phyloP scores from a whole-genome alignment of 2,888 invertebrate species.

The Ophraella communa region DNA sequence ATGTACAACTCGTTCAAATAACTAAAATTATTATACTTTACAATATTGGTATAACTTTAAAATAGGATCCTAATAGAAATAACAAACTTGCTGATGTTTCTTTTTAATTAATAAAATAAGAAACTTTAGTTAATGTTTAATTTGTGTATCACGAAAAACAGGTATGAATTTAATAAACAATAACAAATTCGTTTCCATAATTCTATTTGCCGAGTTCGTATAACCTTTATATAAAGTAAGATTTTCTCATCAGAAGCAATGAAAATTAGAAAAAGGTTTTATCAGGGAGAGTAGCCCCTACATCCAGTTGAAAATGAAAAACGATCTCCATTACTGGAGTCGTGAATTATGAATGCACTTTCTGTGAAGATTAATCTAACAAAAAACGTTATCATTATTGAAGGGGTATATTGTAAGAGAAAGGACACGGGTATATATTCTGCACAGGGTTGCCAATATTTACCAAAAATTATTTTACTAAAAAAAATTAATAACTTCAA shows the following conservation, averaged over 20 bases:
- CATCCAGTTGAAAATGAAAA: constrained; percentile 53
- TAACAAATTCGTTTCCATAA: too few species aligned
- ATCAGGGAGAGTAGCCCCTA: constrained; percentile 23
- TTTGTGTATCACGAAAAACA: too few species aligned
- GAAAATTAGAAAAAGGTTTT: constrained; percentile 22
- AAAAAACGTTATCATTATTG: constrained; percentile 49
- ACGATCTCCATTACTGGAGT: constrained; percentile 58
- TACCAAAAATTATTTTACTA: background rate
- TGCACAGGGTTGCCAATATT: background rate
- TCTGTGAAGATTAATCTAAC: constrained; percentile 57
- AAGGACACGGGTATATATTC: constrained; percentile 27
- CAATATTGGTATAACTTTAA: too few species aligned
- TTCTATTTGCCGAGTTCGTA: too few species aligned
- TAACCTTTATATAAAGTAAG: background rate
- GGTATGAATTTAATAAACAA: too few species aligned
- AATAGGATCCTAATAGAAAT: too few species aligned
- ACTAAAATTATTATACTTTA: too few species aligned
- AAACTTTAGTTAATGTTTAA: too few species aligned
- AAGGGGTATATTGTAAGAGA: constrained; percentile 46
- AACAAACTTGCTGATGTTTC: too few species aligned
- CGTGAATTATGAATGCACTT: constrained; percentile 60
- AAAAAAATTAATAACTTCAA: too few species aligned
- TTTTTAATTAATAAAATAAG: too few species aligned
- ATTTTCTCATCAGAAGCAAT: constrained; percentile 12
- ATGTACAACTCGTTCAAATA: too few species aligned